Conservation (phyloP, 2,888 invertebrate genomes). For the Xiphydria camelus region DNA sequence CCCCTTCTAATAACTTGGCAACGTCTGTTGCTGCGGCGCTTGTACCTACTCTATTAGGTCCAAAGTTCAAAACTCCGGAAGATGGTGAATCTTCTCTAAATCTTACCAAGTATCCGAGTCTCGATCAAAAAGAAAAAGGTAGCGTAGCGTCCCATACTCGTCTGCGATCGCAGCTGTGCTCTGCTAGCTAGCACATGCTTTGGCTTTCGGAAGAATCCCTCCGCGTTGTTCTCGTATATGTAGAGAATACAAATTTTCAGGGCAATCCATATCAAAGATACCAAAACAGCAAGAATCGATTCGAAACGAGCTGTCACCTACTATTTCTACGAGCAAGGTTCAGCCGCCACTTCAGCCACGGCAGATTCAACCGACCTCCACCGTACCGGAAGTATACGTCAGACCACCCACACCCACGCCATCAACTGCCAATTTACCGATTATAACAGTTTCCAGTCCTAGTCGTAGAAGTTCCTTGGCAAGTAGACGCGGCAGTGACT, state of each 20-base stretch:
- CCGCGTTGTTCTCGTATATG: neutral
- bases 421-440: constrained; percentile 45
- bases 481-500: constrained; percentile 42
- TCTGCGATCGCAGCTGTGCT: too few species aligned
- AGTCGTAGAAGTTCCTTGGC: constrained; percentile 50
- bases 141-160: too few species aligned
- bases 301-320: constrained; percentile 6
- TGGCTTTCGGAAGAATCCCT: too few species aligned
- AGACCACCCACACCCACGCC: constrained; percentile 53
- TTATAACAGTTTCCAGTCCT: constrained; percentile 52
- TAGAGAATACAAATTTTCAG: constrained; percentile 2
- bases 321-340: neutral
- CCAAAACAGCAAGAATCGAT: constrained; percentile 4
- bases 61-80: constrained; percentile 50
- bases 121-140: constrained; percentile 25
- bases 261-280: constrained; percentile 4
- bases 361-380: constrained; percentile 33
- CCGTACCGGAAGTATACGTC: constrained; percentile 54
- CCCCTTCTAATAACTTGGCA: constrained; percentile 62
- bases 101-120: constrained; percentile 42
- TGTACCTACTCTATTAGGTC: constrained; percentile 60
- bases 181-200: too few species aligned
- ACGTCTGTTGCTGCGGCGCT: constrained; percentile 60
- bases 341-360: constrained; percentile 13
- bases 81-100: constrained; percentile 55